phyloP scores from a whole-genome alignment of 2,113 vertebrate species.

The Chlamydotis undulata region DNA sequence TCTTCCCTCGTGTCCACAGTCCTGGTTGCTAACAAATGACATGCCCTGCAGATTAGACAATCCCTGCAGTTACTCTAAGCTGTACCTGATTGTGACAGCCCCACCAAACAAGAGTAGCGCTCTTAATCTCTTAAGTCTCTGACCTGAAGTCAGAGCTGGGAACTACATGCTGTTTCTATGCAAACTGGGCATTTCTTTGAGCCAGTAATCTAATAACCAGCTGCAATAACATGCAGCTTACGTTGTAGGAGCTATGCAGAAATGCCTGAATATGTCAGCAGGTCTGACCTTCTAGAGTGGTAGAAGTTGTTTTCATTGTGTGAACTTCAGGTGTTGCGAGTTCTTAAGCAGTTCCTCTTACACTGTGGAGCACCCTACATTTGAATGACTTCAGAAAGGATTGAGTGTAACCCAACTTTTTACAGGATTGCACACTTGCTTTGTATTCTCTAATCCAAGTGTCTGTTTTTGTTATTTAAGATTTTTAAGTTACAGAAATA shows the following conservation, averaged over 20 bases:
- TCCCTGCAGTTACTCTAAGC: not conserved
- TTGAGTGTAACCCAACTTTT: not conserved
- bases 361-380: not conserved
- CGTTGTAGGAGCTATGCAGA: not conserved
- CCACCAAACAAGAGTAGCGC: not conserved
- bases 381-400: not conserved
- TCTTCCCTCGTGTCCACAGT: not conserved
- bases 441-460: not conserved
- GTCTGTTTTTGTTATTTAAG: not conserved
- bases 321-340: not conserved
- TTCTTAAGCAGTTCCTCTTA: not conserved
- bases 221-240: not conserved
- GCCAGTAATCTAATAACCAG: not conserved
- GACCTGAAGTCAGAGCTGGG: not conserved
- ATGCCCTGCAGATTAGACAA: not conserved
- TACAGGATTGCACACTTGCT: not conserved
- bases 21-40: not conserved
- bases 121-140: not conserved
- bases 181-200: not conserved
- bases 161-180: not conserved
- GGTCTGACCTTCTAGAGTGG: fast-evolving
- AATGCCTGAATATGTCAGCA: not conserved
- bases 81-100: not conserved
- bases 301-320: not conserved
- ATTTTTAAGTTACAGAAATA: not conserved